Conservation (phyloP, 2,888 invertebrate species). For the Lasioglossum pauxillum region DNA sequence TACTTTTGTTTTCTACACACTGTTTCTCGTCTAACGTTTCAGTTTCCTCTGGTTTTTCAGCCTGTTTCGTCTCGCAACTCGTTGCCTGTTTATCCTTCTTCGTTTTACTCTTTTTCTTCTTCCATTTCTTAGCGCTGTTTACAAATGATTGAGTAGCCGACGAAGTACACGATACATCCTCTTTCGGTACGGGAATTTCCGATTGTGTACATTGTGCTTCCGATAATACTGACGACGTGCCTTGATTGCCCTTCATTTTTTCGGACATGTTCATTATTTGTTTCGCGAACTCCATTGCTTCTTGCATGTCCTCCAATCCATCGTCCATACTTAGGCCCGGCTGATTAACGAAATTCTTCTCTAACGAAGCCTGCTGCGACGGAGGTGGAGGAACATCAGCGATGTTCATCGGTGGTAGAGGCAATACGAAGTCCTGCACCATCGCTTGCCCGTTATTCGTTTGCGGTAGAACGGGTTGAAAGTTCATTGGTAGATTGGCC, state of each 20-base stretch:
- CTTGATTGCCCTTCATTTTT: constrained; percentile 14
- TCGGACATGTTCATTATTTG: constrained; percentile 77
- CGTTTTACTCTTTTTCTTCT: constrained; percentile 26
- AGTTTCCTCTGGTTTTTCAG: constrained; percentile 16
- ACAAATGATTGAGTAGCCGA: neutral
- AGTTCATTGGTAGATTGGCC: constrained; percentile 38
- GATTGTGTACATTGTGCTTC: constrained; percentile 9
- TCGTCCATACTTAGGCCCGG: constrained; percentile 64
- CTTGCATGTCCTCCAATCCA: constrained; percentile 80
- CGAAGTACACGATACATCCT: neutral
- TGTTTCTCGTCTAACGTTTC: constrained; percentile 13
- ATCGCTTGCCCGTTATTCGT: constrained; percentile 17
- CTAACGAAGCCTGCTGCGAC: neutral
- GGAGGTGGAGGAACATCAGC: constrained; percentile 25
- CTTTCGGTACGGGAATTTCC: constrained; percentile 37
- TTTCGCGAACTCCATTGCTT: constrained; percentile 81
- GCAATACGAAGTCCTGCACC: constrained; percentile 43
- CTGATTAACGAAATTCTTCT: neutral
- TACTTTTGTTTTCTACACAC: constrained; percentile 9
- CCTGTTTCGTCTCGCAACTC: constrained; percentile 4
- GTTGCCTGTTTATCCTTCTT: constrained; percentile 23
- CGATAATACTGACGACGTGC: neutral
- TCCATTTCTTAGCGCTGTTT: constrained; percentile 27
- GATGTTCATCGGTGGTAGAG: constrained; percentile 35
- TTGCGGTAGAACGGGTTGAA: constrained; percentile 29